Evolutionary conservation across 2,797 vertebrate species (phyloP).

Genomic region (Trichosurus vulpecula): DNA sequence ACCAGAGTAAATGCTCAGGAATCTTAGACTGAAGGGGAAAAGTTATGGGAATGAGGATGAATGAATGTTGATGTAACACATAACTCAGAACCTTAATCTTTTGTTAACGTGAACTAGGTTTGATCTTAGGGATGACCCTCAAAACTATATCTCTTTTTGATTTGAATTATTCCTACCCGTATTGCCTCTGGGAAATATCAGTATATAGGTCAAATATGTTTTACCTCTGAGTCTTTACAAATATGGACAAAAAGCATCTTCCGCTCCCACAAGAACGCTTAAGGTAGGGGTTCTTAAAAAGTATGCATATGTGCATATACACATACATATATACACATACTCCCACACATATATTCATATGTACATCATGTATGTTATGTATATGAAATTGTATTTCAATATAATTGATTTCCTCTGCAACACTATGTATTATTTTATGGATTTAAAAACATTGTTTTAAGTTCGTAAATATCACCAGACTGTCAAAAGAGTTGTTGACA

Average conservation of each 20-base stretch:
- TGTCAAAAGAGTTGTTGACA: background rate
- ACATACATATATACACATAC: no score
- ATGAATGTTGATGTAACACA: background rate
- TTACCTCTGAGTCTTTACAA: background rate
- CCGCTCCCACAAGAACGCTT: background rate
- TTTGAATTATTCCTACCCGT: background rate
- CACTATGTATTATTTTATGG: background rate
- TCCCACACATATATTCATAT: no score
- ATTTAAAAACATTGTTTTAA: background rate
- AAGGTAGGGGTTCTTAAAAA: background rate
- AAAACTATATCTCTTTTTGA: background rate
- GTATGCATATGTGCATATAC: no score
- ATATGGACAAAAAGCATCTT: background rate
- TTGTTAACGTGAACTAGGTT: background rate
- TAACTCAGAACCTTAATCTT: background rate
- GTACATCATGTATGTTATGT: no score
- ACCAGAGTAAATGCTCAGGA: conserved; percentile 37
- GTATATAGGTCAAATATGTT: background rate
- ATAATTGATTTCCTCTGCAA: background rate
- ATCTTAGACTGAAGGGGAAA: conserved; percentile 59
- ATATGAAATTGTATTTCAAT: background rate
- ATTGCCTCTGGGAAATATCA: background rate
- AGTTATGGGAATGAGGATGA: background rate
- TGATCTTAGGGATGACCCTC: background rate
- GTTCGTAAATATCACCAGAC: background rate